A percentile compares a stretch with the other conserved stretches of the same genome.
phyloP scores from a whole-genome alignment of 2,888 invertebrate genomes.

The Tridacna crocea region DNA sequence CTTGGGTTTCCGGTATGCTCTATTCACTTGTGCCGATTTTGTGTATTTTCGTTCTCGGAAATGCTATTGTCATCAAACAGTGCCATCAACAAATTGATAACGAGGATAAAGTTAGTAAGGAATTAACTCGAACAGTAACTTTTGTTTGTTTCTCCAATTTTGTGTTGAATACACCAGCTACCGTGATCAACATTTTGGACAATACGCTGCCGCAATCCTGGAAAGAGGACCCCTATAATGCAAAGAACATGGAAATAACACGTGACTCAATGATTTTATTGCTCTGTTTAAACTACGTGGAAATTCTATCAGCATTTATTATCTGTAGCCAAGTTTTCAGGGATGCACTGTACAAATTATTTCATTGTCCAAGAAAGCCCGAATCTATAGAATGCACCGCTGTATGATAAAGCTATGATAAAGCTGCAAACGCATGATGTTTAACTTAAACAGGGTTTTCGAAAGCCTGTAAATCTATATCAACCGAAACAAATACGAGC shows the following conservation, averaged over 20 bases:
- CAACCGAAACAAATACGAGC: too few species aligned
- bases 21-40: slow-evolving; percentile 72
- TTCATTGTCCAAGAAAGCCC: not conserved
- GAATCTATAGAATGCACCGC: slow-evolving; percentile 24
- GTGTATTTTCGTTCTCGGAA: slow-evolving; percentile 63
- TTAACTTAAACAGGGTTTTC: too few species aligned
- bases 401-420: not conserved
- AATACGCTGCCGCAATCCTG: slow-evolving; percentile 11
- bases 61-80: slow-evolving; percentile 52
- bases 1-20: slow-evolving; percentile 70
- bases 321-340: slow-evolving; percentile 7
- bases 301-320: slow-evolving; percentile 8
- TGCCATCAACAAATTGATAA: slow-evolving; percentile 22
- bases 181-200: slow-evolving; percentile 38
- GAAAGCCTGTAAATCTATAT: too few species aligned
- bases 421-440: too few species aligned
- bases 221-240: not conserved
- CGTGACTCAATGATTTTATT: slow-evolving; percentile 15
- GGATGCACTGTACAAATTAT: not conserved
- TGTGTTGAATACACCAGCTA: slow-evolving; percentile 51
- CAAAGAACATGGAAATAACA: slow-evolving; percentile 16
- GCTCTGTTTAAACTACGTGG: slow-evolving; percentile 13
- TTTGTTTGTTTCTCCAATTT: slow-evolving; percentile 50
- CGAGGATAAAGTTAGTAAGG: slow-evolving; percentile 27
- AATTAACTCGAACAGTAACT: slow-evolving; percentile 46